Base-by-base conservation (phyloP, 1,140 invertebrate genomes). In the Drosophila grimshawi region DNA sequence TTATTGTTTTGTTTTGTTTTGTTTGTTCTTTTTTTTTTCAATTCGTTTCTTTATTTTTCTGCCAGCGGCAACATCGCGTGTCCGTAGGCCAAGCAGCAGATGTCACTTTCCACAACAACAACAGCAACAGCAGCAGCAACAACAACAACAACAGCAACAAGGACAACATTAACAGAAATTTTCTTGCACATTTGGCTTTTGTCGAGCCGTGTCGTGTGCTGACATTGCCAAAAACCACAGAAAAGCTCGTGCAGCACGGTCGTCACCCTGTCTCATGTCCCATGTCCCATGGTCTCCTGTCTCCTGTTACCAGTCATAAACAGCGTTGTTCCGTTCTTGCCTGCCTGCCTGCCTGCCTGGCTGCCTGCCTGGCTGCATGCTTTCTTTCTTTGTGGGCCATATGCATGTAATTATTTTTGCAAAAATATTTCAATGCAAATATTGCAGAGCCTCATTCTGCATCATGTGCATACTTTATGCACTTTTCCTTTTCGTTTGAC, bases 381-480 rank as follows among this genome's bases (percentile, higher is more conserved):
- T 43, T 6, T 3, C 39, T 43, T 35, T 61, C 43, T 56, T 69
- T 74, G 71, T 55, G 73, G 83, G 76, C 60, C 85, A 88, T 83
- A 73, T 88, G 85, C 83, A 88, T 88, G 80, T 88, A 88, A 88
- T 88, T 88, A 88, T 88, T 86, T 86, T 77, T 74, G 56, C 72
- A 85, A 78, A 86, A 83, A 83, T 88, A 83, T 85, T 79, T 89
- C 65, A 80, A 89, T 89, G 80, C 85, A 88, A 89, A 83, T 86
- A 88, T 72, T 82, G 63, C 39, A n/a, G 39, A n/a, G 77, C 83
- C 73, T 80, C 83, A 66, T 76, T 72, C 53, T 37, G 52, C 55
- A 43, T 39, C 67, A 51, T 43, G 41, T 77, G 53, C 59, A 86
- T 86, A 80, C 71, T 83, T 86, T 70, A 86, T 88, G 83, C 80